Percentiles rank a stretch among this genome's conserved stretches.
phyloP scores from a whole-genome alignment of 2,113 vertebrate species.

The Daboia siamensis region DNA sequence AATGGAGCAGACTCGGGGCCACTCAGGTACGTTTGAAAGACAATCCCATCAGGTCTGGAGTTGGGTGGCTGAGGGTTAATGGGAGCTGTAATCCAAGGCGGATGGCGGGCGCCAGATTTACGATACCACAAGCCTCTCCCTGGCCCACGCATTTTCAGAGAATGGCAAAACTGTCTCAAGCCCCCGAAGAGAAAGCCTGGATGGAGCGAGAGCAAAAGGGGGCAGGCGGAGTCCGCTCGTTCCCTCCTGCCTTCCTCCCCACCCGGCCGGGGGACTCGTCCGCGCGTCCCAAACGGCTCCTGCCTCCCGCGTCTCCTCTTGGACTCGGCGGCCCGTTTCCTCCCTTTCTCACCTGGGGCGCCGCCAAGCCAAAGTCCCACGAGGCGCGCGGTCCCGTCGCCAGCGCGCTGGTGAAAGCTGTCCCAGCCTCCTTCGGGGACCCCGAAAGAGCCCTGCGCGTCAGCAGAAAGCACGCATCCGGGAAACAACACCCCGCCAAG shows the following conservation, averaged over 20 bases:
- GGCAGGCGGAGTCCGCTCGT: not conserved
- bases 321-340: not conserved
- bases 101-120: not conserved
- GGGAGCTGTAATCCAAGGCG: not conserved
- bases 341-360: not conserved
- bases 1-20: not conserved
- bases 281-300: not conserved
- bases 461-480: slow-evolving; percentile 18
- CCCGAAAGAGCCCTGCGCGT: slow-evolving; percentile 47
- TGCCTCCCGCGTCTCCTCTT: not conserved
- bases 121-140: not conserved
- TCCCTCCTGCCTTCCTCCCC: not conserved
- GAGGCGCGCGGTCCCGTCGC: slow-evolving; percentile 23
- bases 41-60: not conserved
- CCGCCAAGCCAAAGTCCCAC: not conserved
- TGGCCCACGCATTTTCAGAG: not conserved
- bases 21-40: too few species aligned
- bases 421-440: not conserved
- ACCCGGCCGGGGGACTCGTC: not conserved
- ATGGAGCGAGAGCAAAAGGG: not conserved
- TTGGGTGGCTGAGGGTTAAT: not conserved
- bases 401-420: not conserved
- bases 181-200: not conserved
- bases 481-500: too few species aligned
- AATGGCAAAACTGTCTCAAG: not conserved